These are phyloP conservation scores for Barnardius zonarius DNA, from an alignment of 2,113 vertebrate species.

Conservation along the genomic window DNA sequence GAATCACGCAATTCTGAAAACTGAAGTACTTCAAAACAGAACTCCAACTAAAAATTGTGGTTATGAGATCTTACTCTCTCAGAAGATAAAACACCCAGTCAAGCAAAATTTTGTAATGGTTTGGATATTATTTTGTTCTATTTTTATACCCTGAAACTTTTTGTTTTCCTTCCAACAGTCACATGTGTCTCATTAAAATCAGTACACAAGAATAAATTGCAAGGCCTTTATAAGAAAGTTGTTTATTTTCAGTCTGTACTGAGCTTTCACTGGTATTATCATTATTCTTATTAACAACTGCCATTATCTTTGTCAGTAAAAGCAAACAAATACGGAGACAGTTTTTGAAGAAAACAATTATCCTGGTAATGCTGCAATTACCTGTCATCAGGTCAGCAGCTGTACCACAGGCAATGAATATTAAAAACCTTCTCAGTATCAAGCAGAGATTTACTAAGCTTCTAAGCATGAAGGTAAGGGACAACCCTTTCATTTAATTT, in stretches of 20 bases:
- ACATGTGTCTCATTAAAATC: not conserved
- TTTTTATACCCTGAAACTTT: not conserved
- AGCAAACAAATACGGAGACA: not conserved
- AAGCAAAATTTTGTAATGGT: accelerated
- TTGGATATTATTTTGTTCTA: not conserved
- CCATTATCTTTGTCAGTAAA: not conserved
- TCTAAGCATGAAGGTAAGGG: not conserved
- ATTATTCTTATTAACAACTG: not conserved
- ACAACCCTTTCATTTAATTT: not conserved
- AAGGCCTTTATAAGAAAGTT: not conserved
- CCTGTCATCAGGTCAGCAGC: not conserved
- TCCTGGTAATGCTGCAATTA: not conserved
- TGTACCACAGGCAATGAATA: not conserved
- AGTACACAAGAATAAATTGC: not conserved
- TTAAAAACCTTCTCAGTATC: not conserved
- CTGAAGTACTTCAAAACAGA: not conserved
- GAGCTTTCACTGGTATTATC: not conserved
- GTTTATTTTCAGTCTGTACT: not conserved
- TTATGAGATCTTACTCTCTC: not conserved
- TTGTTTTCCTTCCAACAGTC: not conserved
- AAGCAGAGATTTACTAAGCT: not conserved
- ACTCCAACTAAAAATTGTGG: not conserved
- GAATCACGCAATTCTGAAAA: not conserved
- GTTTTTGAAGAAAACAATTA: not conserved
- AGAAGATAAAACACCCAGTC: not conserved